phyloP scores from a whole-genome alignment of 2,113 vertebrate species.

The Strix aluco region DNA sequence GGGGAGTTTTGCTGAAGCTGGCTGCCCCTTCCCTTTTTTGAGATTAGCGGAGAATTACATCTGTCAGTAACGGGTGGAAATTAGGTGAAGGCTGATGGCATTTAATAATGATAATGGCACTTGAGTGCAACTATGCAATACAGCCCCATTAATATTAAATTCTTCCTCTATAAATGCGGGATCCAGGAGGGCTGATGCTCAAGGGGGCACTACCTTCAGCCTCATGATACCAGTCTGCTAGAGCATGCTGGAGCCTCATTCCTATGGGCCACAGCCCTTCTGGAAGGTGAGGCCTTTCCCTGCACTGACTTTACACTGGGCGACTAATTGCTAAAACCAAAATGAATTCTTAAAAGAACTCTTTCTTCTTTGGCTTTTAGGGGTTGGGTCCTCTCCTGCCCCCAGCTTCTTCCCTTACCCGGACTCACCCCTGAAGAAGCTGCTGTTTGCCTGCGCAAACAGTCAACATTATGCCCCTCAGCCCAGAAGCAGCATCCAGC shows the following conservation, averaged over 20 bases:
- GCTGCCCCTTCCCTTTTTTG: not conserved
- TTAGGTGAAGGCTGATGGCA: not conserved
- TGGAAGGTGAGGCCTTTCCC: not conserved
- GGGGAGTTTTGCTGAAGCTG: not conserved
- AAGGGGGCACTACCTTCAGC: not conserved
- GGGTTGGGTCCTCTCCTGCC: not conserved
- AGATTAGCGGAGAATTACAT: not conserved
- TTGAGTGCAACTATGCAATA: not conserved
- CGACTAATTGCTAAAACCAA: not conserved
- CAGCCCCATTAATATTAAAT: not conserved
- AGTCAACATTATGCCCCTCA: fast-evolving
- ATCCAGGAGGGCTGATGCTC: not conserved
- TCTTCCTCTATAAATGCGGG: not conserved
- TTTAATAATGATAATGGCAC: not conserved
- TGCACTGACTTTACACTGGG: not conserved
- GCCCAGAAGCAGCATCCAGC: not conserved
- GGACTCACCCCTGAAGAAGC: not conserved
- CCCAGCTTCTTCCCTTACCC: not conserved
- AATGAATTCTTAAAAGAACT: not conserved
- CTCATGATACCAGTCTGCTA: not conserved
- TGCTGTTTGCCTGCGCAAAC: not conserved
- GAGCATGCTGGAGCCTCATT: not conserved
- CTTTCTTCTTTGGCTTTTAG: not conserved
- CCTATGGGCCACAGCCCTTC: too few species aligned
- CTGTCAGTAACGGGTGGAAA: not conserved